Base-by-base conservation (phyloP, 2,113 vertebrate genomes). In the Rhadina sibilatrix region DNA sequence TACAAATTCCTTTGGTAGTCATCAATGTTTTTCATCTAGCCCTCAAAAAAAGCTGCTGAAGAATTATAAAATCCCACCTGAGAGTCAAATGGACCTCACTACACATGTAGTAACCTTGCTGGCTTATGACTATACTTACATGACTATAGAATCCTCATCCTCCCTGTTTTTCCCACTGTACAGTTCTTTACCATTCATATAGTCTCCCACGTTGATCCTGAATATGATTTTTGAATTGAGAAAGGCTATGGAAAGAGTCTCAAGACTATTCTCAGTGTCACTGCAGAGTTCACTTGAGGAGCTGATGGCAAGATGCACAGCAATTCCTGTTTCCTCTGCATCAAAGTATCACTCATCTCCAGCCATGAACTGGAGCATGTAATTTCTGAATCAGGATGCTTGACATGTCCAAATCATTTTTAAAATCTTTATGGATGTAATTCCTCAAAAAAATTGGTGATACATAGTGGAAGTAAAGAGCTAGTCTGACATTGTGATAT, bases 181-280 rank as follows among this genome's bases (percentile, higher is more conserved):
- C 11, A 33, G 7, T 9, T 35, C 23, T 74, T 93, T 47, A 30
- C 38, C 22, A 28, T 63, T 66, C 15, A 4, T 31, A 3, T 6
- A 40, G 17, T 38, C 30, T 63, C 40, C 15, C 22, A 10, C 0
- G 0, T 66, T 81, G 12, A 42, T 22, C 35, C 31, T 52, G 27
- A 63, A 47, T 33, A 37, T 9, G 46, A n/a, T 28, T 7, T 52
- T 93, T 71, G 57, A 25, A 11, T 68, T 54, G 44, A 84, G 74
- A 81, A 81, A 79, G 31, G 10, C 35, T 46, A 24, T 20, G 28
- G 28, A 54, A 85, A 33, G 5, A 35, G 9, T 61, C 38, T 78
- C n/a, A 68, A 27, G 42, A 38, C 27, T 82, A 28, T 65, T 71
- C 24, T 31, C 28, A 30, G 35, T 30, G 19, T 57, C 64, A 60